A percentile compares a stretch with the other conserved stretches of the same genome.
Conservation (phyloP, 2,888 invertebrate genomes). For the Anarsia innoxiella region DNA sequence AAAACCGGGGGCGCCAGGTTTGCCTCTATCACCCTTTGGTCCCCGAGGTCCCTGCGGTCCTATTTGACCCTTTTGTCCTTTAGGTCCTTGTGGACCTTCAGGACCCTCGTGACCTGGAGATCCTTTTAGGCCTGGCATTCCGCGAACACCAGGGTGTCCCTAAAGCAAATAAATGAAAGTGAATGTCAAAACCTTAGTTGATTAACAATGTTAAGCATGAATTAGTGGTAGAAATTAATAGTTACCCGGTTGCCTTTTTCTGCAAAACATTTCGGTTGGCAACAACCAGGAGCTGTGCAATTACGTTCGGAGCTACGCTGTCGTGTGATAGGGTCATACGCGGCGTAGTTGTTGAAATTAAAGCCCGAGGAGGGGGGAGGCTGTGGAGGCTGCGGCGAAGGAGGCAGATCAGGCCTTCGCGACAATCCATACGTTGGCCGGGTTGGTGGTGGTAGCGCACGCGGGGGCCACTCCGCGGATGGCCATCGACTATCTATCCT, state of each 20-base stretch:
- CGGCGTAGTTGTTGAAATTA: conserved; percentile 35
- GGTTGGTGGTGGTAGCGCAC: background rate
- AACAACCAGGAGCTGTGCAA: conserved; percentile 80
- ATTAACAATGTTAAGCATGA: too few relatives aligned
- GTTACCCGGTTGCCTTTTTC: conserved; percentile 90
- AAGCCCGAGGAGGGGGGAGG: conserved; percentile 17
- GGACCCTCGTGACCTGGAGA: conserved; percentile 86
- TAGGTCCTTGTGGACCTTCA: conserved; percentile 90
- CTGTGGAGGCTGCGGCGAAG: conserved; percentile 30
- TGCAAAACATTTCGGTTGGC: conserved; percentile 90
- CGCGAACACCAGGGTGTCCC: conserved; percentile 84
- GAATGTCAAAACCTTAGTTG: too few relatives aligned
- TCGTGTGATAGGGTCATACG: conserved; percentile 54
- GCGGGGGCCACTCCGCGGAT: conserved; percentile 16
- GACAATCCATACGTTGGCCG: conserved; percentile 26
- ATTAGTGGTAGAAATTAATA: too few relatives aligned
- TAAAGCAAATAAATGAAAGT: conserved; percentile 36
- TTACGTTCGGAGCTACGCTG: conserved; percentile 71
- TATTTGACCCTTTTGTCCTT: conserved; percentile 91
- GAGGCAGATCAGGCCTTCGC: conserved; percentile 25
- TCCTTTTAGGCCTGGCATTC: conserved; percentile 83
- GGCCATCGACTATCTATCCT: conserved; percentile 23
- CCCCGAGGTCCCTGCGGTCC: conserved; percentile 89
- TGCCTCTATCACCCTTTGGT: conserved; percentile 89
- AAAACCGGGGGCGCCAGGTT: conserved; percentile 91